A percentile compares a stretch with the other conserved stretches of the same genome.
Evolutionary conservation across 2,888 invertebrate species (phyloP).

Genomic region (Sphaerophoria taeniata): DNA sequence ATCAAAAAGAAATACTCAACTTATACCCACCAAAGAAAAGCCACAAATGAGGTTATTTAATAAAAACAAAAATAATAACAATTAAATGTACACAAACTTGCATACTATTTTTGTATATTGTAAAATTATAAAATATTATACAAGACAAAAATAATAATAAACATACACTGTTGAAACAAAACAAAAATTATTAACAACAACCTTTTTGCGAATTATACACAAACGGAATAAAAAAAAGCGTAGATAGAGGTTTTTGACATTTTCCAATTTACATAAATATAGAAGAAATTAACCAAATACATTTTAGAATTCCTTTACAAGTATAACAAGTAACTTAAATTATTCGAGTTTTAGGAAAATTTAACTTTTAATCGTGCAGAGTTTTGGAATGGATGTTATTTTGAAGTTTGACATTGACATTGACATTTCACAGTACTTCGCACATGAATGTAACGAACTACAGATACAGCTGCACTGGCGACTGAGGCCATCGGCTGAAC

Average conservation of each 20-base stretch:
- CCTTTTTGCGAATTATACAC: slow-evolving; percentile 3
- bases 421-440: no score
- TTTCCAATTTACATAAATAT: slow-evolving; percentile 29
- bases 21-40: slow-evolving; percentile 69
- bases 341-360: slow-evolving; percentile 23
- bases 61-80: slow-evolving; percentile 27
- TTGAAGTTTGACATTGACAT: neutral
- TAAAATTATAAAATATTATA: slow-evolving; percentile 64
- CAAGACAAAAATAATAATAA: slow-evolving; percentile 28
- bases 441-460: no score
- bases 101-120: slow-evolving; percentile 73
- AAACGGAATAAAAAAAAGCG: slow-evolving; percentile 1
- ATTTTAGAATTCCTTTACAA: slow-evolving; percentile 13
- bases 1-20: slow-evolving; percentile 66
- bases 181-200: slow-evolving; percentile 38
- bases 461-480: no score
- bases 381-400: neutral
- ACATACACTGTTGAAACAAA: slow-evolving; percentile 34
- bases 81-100: slow-evolving; percentile 55
- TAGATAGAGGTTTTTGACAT: slow-evolving; percentile 58
- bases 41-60: slow-evolving; percentile 57
- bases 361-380: neutral
- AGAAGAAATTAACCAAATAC: neutral
- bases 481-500: no score
- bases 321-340: neutral